Evolutionary conservation across 2,888 invertebrate species (phyloP).

Genomic region (Phortica okadai): DNA sequence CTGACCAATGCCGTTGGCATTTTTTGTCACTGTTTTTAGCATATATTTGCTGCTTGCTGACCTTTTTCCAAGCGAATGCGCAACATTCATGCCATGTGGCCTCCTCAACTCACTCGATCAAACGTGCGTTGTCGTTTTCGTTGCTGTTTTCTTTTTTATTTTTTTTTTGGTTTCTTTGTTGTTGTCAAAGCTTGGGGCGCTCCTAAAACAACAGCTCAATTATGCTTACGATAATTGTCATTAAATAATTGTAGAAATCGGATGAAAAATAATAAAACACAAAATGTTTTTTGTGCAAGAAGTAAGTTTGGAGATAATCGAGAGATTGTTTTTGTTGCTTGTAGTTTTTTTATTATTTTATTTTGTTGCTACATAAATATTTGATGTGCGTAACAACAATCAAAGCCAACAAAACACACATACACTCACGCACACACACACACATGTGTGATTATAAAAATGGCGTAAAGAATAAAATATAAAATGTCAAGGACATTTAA

Average conservation of each 20-base stretch:
- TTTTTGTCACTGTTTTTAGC: constrained; percentile 1
- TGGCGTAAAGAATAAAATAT: constrained; percentile 3
- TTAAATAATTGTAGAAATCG: background rate
- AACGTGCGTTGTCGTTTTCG: background rate
- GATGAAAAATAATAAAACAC: background rate
- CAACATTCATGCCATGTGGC: background rate
- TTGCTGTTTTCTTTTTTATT: background rate
- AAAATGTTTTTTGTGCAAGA: background rate
- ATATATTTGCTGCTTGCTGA: constrained; percentile 23
- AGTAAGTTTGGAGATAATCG: background rate
- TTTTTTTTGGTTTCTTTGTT: background rate
- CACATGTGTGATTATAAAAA: constrained; percentile 4
- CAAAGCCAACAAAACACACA: constrained; percentile 18
- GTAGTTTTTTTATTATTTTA: background rate
- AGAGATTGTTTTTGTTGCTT: background rate
- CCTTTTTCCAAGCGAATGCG: constrained; percentile 34
- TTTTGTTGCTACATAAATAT: background rate
- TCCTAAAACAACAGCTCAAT: background rate
- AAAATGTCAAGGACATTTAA: constrained; percentile 43
- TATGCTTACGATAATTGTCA: constrained; percentile 6
- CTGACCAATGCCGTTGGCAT: background rate
- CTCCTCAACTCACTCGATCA: background rate
- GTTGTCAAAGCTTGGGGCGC: background rate
- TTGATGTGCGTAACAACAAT: constrained; percentile 2
- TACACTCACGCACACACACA: constrained; percentile 6